Base-by-base conservation (phyloP, 2,888 invertebrate genomes). In the Acrobasis suavella region DNA sequence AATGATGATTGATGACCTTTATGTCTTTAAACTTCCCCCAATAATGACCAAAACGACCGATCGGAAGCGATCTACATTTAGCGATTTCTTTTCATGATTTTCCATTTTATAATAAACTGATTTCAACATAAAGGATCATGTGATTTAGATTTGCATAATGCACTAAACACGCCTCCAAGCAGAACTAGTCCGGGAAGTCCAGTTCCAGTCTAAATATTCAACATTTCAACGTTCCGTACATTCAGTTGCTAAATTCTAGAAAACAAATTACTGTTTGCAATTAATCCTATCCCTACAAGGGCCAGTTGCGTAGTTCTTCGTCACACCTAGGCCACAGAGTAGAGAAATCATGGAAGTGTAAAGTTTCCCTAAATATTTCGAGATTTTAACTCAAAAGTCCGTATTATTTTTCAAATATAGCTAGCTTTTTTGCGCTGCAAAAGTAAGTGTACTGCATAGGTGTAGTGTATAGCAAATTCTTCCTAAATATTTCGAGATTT, bases 231-330 rank as follows among this genome's bases (percentile, higher is more conserved):
- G 46, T 46, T 46, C 10, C 46, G 46, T 46, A 46, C 46, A 46
- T 46, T 46, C n/a, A 55, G 42, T 56, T 56, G 39, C 56, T 42
- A 42, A 56, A 56, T 56, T n/a, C 56, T 14, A 42, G 56, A 56
- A 42, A 39, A 55, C 55, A 39, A 55, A 42, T 56, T 56, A 56
- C 22, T 16, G 22, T 56, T 56, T 16, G 56, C 42, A 56, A 56
- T 56, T 56, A 56, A 56, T 56, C 22, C 42, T 12, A 17, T 14
- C 42, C 42, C 54, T 46, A 56, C 56, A 56, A 56, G 56, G 56
- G 56, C 56, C 22, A 22, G 42, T 22, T 42, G 54, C 42, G 56
- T 14, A 39, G 56, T 56, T 9, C 42, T 12, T 42, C 42, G 42
- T 42, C 42, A 56, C 56, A 56, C 56, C 42, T 56, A 56, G 22